Conservation (phyloP, 1,140 invertebrate genomes). For the Drosophila lowei region DNA sequence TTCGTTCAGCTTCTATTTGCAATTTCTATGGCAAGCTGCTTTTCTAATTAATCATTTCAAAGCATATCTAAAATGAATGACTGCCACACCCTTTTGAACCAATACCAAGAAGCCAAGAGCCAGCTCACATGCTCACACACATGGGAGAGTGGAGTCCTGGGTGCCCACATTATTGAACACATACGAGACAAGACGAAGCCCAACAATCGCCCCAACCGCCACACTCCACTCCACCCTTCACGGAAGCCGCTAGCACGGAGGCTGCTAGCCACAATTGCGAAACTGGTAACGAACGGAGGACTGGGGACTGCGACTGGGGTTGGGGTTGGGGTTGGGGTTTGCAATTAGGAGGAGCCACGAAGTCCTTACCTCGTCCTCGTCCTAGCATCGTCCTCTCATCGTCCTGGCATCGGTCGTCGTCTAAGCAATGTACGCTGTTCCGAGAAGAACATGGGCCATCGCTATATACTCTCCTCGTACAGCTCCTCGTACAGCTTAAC, state of each 20-base stretch:
- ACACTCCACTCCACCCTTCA: not conserved
- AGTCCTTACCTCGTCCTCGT: slow-evolving; percentile 31
- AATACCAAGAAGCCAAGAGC: slow-evolving; percentile 11
- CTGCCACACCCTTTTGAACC: slow-evolving; percentile 49
- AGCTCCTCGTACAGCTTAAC: slow-evolving; percentile 71
- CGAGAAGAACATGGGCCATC: slow-evolving; percentile 19
- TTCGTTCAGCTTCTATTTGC: no score
- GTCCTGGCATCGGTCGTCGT: slow-evolving; percentile 46
- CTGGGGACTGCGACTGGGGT: not conserved
- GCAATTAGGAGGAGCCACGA: slow-evolving; percentile 79
- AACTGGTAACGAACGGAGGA: slow-evolving; percentile 18
- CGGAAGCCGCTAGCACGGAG: no score
- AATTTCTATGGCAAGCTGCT: not conserved
- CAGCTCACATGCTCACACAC: slow-evolving; percentile 1
- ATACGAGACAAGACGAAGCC: slow-evolving; percentile 35
- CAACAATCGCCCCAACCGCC: slow-evolving; percentile 1
- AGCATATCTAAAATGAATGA: slow-evolving; percentile 15
- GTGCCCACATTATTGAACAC: slow-evolving; percentile 64
- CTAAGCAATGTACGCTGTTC: slow-evolving; percentile 32
- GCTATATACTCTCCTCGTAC: slow-evolving; percentile 54
- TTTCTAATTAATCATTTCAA: slow-evolving; percentile 31
- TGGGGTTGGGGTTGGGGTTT: slow-evolving; percentile 63
- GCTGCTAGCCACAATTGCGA: slow-evolving; percentile 61
- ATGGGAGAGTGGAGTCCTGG: slow-evolving; percentile 13
- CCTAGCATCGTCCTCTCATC: slow-evolving; percentile 26